Conservation (phyloP, 2,797 vertebrate genomes). For the Oreortyx pictus region DNA sequence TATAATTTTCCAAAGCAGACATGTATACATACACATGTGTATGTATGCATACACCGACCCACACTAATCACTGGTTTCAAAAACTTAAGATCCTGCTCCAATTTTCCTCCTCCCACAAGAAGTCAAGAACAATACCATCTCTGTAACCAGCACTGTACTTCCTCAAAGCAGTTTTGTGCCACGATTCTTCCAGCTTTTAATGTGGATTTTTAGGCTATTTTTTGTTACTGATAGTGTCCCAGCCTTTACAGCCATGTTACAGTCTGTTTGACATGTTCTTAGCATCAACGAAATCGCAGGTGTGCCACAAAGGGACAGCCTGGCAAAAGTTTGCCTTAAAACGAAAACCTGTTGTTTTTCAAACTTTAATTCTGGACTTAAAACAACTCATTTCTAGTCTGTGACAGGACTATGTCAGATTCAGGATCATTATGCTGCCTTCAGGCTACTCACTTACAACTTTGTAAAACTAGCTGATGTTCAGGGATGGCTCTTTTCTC, state of each 20-base stretch:
- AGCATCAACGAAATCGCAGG: background rate
- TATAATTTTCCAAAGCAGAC: background rate
- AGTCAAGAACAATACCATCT: background rate
- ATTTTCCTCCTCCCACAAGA: background rate
- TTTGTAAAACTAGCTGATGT: background rate
- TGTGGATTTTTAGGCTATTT: background rate
- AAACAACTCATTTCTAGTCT: background rate
- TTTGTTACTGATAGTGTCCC: background rate
- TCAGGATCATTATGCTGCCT: fast-evolving
- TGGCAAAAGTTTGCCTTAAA: background rate
- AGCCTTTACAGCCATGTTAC: background rate
- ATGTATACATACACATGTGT: fast-evolving
- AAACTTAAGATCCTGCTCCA: background rate
- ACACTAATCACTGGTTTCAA: background rate
- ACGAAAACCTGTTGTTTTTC: background rate
- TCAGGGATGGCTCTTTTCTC: background rate
- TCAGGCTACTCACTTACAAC: background rate
- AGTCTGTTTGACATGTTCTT: background rate
- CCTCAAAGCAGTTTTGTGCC: background rate
- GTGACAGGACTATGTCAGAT: background rate
- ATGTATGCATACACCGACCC: background rate
- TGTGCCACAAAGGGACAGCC: background rate
- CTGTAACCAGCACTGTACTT: background rate
- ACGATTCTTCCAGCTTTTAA: background rate
- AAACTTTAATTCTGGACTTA: background rate